phyloP scores from a whole-genome alignment of 1,140 invertebrate genomes.

The Neodiprion pinetum region DNA sequence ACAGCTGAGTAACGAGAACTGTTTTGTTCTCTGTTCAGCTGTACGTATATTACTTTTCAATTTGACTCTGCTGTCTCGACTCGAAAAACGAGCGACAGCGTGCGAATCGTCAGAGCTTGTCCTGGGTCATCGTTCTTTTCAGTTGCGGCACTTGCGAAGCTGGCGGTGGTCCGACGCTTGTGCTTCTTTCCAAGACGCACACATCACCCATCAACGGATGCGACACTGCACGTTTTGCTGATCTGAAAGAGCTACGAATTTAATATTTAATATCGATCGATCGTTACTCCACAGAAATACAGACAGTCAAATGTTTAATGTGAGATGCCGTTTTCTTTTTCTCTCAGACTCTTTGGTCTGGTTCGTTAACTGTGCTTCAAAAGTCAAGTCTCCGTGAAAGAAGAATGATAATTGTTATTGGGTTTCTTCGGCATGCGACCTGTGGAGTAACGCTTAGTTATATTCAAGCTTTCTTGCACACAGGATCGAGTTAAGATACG shows the following conservation, averaged over 20 bases:
- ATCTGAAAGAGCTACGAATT: conserved; percentile 51
- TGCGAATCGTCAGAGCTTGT: conserved; percentile 59
- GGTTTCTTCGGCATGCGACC: neutral
- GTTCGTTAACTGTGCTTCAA: too few species aligned
- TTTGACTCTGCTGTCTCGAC: conserved; percentile 42
- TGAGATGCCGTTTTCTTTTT: too few species aligned
- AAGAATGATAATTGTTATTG: neutral
- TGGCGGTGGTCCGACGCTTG: conserved; percentile 50
- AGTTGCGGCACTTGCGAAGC: conserved; percentile 36
- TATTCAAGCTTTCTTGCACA: neutral
- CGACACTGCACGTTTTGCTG: conserved; percentile 54
- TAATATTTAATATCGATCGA: neutral
- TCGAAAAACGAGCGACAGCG: conserved; percentile 59
- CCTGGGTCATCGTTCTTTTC: conserved; percentile 42
- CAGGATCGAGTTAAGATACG: neutral
- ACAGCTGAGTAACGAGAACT: neutral
- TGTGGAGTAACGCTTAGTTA: neutral
- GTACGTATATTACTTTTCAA: conserved; percentile 1
- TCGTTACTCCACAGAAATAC: neutral
- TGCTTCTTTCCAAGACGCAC: conserved; percentile 50
- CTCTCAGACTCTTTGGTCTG: too few species aligned
- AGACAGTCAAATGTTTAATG: too few species aligned
- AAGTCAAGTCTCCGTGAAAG: too few species aligned
- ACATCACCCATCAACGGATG: conserved; percentile 44
- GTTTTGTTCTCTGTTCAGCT: neutral